phyloP scores from a whole-genome alignment of 2,888 invertebrate genomes.

The Ramazzottius varieornatus region DNA sequence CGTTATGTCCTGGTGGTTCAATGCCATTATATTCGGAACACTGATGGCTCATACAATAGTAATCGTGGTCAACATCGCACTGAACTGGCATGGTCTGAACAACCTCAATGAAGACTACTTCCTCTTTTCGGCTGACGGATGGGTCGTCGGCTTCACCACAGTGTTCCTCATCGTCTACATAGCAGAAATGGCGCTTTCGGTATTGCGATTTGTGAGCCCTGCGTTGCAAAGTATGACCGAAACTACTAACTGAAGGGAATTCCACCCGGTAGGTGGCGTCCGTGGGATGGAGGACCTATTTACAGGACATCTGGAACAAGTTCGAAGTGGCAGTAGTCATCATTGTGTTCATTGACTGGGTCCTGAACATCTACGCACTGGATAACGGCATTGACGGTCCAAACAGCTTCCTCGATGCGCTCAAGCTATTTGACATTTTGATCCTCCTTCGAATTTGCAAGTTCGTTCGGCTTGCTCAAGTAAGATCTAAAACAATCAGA shows the following conservation, averaged over 20 bases:
- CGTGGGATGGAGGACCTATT: too few species aligned
- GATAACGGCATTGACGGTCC: conserved; percentile 9
- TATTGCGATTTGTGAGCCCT: too few species aligned
- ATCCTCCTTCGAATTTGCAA: conserved; percentile 13
- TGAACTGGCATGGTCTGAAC: neutral
- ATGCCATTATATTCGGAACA: neutral
- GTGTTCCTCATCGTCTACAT: neutral
- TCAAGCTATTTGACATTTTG: conserved; percentile 10
- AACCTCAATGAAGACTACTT: neutral
- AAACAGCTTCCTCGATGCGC: conserved; percentile 6
- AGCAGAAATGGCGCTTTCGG: neutral
- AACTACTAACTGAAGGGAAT: too few species aligned
- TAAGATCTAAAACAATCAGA: too few species aligned
- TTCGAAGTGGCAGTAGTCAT: conserved; percentile 31
- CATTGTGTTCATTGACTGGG: conserved; percentile 27
- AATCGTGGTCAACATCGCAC: neutral
- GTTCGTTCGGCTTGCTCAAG: conserved; percentile 15
- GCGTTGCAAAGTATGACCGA: too few species aligned
- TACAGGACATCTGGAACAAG: conserved; percentile 35
- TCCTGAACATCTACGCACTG: conserved; percentile 16
- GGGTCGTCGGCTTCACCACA: neutral
- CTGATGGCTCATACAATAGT: neutral
- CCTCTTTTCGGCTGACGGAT: neutral
- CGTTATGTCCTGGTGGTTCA: neutral
- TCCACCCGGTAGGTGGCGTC: too few species aligned